Percentiles rank a stretch among this genome's conserved stretches.
phyloP scores from a whole-genome alignment of 2,888 invertebrate species.

The Buathra laborator region DNA sequence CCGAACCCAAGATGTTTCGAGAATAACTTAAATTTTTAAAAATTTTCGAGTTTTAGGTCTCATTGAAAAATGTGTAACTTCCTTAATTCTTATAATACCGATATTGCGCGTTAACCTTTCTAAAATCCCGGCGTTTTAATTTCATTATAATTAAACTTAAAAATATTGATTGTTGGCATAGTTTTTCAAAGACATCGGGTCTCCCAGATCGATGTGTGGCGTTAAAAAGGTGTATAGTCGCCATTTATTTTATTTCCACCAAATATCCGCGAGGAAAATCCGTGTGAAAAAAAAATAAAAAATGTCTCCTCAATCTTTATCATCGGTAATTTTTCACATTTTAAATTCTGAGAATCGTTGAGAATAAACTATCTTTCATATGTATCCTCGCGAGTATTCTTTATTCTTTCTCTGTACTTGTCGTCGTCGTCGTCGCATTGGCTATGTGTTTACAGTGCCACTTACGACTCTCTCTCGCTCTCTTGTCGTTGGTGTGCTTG shows the following conservation, averaged over 20 bases:
- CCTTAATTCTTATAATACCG: too few relatives aligned
- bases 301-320: too few relatives aligned
- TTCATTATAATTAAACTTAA: neutral
- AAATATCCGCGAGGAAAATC: too few relatives aligned
- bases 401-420: slow-evolving; percentile 30
- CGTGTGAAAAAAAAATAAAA: too few relatives aligned
- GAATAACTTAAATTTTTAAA: neutral
- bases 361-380: neutral
- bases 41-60: neutral
- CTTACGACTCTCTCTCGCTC: slow-evolving; percentile 44
- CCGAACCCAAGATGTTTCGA: too few relatives aligned
- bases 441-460: slow-evolving; percentile 54
- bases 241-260: too few relatives aligned
- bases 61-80: too few relatives aligned
- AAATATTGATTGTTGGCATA: neutral
- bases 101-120: neutral
- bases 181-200: neutral
- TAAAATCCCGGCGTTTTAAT: neutral
- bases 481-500: slow-evolving; percentile 6
- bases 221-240: too few relatives aligned
- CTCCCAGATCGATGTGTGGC: too few relatives aligned
- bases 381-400: neutral
- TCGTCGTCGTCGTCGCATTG: slow-evolving; percentile 28
- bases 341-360: neutral
- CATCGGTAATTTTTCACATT: too few relatives aligned